Evolutionary conservation across 2,888 invertebrate species (phyloP), one percentile per base, ranked within the genome.

Genomic region (Choristoneura rosaceana): DNA sequence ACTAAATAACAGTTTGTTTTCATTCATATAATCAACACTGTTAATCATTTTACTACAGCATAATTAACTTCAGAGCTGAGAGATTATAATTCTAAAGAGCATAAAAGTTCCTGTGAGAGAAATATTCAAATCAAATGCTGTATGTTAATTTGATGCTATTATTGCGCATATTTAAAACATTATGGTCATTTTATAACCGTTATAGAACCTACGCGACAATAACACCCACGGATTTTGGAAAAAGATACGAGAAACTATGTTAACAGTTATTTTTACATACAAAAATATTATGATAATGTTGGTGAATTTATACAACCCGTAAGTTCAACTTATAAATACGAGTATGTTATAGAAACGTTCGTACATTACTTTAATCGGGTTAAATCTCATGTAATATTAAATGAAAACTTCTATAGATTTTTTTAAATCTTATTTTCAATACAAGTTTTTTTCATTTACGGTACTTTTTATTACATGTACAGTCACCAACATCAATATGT

Each of bases 81-180:
- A 55, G 55, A 55, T 25, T 25, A 52, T 61, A 41, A 41, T 17
- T 15, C n/a, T 17, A 43, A 61, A 61, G 15, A 15, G 41, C 17
- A 41, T 38, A 41, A 61, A 61, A 41, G 33, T 4, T 59, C 15
- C 38, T 4, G 3, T 9, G n/a, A 62, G 45, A 38, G 60, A 60
- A 41, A 45, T 62, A 62, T 45, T 41, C 38, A 12, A 38, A 55
- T 52, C 43, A 47, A 52, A 62, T 67, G 65, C 0, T 7, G 45
- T 17, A 61, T 67, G 61, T 5, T 62, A 55, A 62, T 61, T n/a
- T 62, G 55, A 47, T 33, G 38, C 45, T 61, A 14, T 66, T 50
- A 12, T 52, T 65, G 41, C 25, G 15, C 41, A 69, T 62, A 33
- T 10, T 62, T 43, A 33, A 59, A 33, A 47, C 14, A 34, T 58